phyloP scores from a whole-genome alignment of 2,797 vertebrate genomes.

The Miichthys miiuy region DNA sequence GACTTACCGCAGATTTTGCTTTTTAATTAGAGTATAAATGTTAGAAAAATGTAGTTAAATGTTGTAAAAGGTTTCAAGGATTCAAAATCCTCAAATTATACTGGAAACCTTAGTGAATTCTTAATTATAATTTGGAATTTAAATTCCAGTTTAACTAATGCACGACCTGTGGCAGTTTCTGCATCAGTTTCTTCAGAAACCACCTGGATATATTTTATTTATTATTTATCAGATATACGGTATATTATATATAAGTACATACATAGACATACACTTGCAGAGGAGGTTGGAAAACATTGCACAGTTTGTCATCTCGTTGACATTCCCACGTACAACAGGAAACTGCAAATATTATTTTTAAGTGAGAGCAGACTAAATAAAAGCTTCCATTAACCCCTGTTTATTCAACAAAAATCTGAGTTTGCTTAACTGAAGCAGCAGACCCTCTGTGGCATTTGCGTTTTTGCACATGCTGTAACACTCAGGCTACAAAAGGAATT shows the following conservation, averaged over 20 bases:
- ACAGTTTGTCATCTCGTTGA: neutral
- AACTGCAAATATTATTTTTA: neutral
- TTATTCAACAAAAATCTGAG: slow-evolving; percentile 19
- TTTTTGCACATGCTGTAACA: slow-evolving; percentile 24
- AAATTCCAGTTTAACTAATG: slow-evolving; percentile 24
- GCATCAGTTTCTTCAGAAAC: slow-evolving; percentile 10
- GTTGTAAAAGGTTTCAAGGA: neutral
- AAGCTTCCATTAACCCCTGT: slow-evolving; percentile 8
- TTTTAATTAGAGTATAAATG: slow-evolving; percentile 1
- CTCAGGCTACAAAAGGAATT: slow-evolving; percentile 14
- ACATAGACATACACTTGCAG: too few species aligned
- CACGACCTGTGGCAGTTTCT: slow-evolving; percentile 6
- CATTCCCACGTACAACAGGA: neutral
- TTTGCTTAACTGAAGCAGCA: slow-evolving; percentile 8
- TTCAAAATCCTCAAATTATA: neutral
- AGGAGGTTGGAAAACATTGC: slow-evolving; percentile 1
- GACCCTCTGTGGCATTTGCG: slow-evolving; percentile 37
- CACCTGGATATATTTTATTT: neutral
- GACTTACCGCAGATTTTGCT: neutral
- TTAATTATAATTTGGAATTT: slow-evolving; percentile 8
- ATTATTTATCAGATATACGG: neutral
- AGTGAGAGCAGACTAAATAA: neutral
- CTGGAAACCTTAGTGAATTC: neutral
- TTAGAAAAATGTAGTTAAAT: too few species aligned
- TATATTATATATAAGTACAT: neutral